phyloP scores from a whole-genome alignment of 2,797 vertebrate genomes.

The Antennarius maculatus region DNA sequence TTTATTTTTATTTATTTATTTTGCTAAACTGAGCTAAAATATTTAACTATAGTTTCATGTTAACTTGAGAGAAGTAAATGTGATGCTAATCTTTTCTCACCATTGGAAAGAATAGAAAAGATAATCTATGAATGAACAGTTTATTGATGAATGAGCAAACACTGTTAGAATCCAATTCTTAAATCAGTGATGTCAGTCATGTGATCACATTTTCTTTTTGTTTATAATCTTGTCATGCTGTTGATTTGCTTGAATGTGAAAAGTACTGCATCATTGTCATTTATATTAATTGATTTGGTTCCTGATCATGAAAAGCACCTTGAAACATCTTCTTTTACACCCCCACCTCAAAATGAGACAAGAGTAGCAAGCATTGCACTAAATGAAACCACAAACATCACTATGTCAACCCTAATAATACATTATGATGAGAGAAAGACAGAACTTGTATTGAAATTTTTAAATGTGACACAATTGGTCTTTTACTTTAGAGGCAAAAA shows the following conservation, averaged over 20 bases:
- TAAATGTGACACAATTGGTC: not conserved
- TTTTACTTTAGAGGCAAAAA: too few species aligned
- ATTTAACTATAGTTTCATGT: not conserved
- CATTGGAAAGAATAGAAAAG: not conserved
- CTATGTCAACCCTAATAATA: not conserved
- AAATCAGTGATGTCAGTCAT: too few species aligned
- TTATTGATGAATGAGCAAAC: not conserved
- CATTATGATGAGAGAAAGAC: not conserved
- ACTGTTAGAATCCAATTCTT: not conserved
- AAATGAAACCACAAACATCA: too few species aligned
- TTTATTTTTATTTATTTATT: too few species aligned
- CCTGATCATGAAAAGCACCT: too few species aligned
- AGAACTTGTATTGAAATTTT: not conserved
- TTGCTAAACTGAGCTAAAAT: too few species aligned
- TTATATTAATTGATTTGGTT: too few species aligned
- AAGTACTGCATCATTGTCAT: too few species aligned
- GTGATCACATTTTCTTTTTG: conserved; percentile 4
- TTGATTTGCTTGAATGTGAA: not conserved
- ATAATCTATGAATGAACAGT: too few species aligned
- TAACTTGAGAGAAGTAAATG: not conserved
- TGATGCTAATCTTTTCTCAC: not conserved
- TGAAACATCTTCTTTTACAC: too few species aligned
- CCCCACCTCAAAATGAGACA: too few species aligned
- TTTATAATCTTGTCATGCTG: not conserved
- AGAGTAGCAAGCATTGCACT: too few species aligned